Evolutionary conservation across 2,888 invertebrate species (phyloP).

Genomic region (Agonum fuliginosum): DNA sequence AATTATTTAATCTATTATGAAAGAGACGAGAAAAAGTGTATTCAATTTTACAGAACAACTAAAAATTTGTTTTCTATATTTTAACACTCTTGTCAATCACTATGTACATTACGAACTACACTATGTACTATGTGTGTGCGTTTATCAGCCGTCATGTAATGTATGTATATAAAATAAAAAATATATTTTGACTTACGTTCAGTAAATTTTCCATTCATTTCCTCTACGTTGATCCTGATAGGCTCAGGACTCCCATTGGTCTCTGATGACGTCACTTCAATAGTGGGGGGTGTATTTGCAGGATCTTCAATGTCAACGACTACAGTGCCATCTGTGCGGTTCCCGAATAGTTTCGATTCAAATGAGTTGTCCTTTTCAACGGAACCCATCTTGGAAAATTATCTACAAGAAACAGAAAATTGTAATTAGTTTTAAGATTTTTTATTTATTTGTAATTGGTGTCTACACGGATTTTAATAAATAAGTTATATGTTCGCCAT

Average conservation of each 20-base stretch:
- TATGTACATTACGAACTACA: too few species aligned
- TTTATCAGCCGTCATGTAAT: too few species aligned
- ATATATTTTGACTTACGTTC: conserved; percentile 6
- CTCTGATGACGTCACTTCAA: neutral
- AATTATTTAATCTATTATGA: too few species aligned
- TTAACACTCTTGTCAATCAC: too few species aligned
- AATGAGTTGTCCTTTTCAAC: neutral
- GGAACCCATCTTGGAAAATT: neutral
- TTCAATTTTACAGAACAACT: too few species aligned
- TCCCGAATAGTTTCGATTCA: conserved; percentile 37
- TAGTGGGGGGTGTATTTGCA: neutral
- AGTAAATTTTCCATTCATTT: neutral
- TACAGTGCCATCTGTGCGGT: conserved; percentile 39
- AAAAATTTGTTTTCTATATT: too few species aligned
- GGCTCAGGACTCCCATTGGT: conserved; percentile 16
- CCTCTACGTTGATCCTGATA: conserved; percentile 14
- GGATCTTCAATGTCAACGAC: conserved; percentile 49
- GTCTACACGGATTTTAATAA: too few species aligned
- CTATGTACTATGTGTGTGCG: too few species aligned
- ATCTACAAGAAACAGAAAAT: neutral
- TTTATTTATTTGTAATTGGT: too few species aligned
- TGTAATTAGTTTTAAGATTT: neutral
- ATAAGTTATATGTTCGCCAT: too few species aligned
- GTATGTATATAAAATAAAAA: too few species aligned
- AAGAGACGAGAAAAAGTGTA: too few species aligned